Conservation (phyloP, 2,888 invertebrate species). For the Conchocele bisecta region DNA sequence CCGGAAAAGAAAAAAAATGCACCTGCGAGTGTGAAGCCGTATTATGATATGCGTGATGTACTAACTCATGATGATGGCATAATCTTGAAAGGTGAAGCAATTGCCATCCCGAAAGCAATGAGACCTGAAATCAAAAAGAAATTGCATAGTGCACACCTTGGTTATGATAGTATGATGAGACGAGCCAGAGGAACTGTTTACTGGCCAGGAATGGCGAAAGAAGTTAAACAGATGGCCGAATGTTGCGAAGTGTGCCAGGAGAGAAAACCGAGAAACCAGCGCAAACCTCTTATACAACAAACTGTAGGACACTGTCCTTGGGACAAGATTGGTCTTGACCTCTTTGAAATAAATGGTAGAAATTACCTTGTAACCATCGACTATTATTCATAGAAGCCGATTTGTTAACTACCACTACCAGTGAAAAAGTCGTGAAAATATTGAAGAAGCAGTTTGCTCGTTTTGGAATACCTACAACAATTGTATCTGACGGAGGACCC, state of each 20-base stretch:
- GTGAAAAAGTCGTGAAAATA: constrained; percentile 21
- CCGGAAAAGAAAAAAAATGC: too few species aligned
- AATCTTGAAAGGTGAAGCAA: constrained; percentile 20
- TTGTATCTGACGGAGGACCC: constrained; percentile 43
- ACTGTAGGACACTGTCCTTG: constrained; percentile 3
- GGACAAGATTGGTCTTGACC: constrained; percentile 10
- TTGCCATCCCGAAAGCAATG: constrained; percentile 17
- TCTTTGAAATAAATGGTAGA: constrained; percentile 28
- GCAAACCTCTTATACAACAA: not conserved
- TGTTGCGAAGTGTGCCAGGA: not conserved
- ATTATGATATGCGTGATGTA: too few species aligned
- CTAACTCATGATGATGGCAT: too few species aligned
- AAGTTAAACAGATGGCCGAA: constrained; percentile 1
- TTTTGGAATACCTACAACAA: constrained; percentile 33
- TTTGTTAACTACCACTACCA: not conserved
- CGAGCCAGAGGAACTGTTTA: constrained; percentile 1
- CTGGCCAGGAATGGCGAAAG: constrained; percentile 15
- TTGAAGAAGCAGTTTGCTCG: constrained; percentile 43
- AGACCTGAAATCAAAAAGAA: constrained; percentile 11
- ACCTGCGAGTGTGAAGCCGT: not conserved
- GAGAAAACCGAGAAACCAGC: not conserved
- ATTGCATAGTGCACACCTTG: constrained; percentile 20
- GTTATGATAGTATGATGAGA: not conserved
- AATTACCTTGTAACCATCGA: constrained; percentile 40
- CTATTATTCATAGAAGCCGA: constrained; percentile 53